Evolutionary conservation across 2,888 invertebrate species (phyloP).

Genomic region (Mayetiola destructor): DNA sequence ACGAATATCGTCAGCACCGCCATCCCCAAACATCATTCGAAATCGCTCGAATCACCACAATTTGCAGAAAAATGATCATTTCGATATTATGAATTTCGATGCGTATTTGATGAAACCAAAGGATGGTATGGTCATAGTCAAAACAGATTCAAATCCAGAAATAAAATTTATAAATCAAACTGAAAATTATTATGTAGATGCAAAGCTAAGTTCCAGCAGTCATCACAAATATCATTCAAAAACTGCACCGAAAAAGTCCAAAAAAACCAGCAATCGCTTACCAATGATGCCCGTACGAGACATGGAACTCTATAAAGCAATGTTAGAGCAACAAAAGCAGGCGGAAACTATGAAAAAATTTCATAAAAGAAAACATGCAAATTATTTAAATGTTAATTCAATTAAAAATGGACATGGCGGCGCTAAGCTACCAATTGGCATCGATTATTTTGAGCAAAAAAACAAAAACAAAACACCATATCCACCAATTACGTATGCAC

Average conservation of each 20-base stretch:
- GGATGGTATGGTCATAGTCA: neutral
- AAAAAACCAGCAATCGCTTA: neutral
- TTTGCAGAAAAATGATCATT: neutral
- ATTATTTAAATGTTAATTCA: too few species aligned
- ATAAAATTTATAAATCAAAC: neutral
- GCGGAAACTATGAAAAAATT: neutral
- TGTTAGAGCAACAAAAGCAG: constrained; percentile 3
- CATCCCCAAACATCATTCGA: neutral
- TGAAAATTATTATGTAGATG: neutral
- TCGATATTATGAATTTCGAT: neutral
- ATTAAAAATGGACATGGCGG: too few species aligned
- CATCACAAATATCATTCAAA: neutral
- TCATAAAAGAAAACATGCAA: neutral
- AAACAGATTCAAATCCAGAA: neutral
- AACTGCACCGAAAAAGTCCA: neutral
- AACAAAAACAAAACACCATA: neutral
- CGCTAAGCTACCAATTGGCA: neutral
- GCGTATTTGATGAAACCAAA: constrained; percentile 8
- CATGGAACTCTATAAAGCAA: neutral
- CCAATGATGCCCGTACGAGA: neutral
- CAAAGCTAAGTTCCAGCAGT: neutral
- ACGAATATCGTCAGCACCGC: neutral
- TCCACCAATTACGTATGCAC: neutral
- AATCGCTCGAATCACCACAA: too few species aligned
- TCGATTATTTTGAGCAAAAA: neutral